Conservation (phyloP, 2,888 invertebrate genomes). For the Poecilobothrus nobilitatus region DNA sequence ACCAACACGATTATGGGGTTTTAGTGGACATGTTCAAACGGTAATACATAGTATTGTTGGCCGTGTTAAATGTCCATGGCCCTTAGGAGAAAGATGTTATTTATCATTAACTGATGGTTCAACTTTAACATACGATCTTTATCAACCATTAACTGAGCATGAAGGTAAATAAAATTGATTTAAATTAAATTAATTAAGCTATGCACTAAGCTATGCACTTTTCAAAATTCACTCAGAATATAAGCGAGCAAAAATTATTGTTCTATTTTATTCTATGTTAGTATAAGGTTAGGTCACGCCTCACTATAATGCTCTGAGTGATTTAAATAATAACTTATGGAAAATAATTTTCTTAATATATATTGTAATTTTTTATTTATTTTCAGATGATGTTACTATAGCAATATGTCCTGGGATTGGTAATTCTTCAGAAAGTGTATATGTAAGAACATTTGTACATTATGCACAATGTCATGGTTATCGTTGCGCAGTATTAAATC, state of each 20-base stretch:
- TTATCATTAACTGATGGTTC: slow-evolving; percentile 72
- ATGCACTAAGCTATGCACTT: not conserved
- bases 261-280: too few relatives aligned
- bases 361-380: slow-evolving; percentile 24
- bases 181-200: slow-evolving; percentile 12
- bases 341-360: too few relatives aligned
- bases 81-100: slow-evolving; percentile 73
- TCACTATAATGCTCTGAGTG: too few relatives aligned
- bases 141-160: slow-evolving; percentile 68
- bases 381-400: slow-evolving; percentile 73
- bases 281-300: too few relatives aligned
- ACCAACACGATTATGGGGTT: slow-evolving; percentile 88
- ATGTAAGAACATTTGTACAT: slow-evolving; percentile 87
- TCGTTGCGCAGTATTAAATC: slow-evolving; percentile 86
- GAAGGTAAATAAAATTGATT: slow-evolving; percentile 52
- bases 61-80: slow-evolving; percentile 80
- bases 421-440: slow-evolving; percentile 89
- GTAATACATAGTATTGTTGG: slow-evolving; percentile 83
- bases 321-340: too few relatives aligned
- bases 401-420: slow-evolving; percentile 89
- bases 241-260: slow-evolving; percentile 3
- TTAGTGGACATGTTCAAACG: slow-evolving; percentile 91
- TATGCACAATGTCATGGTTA: slow-evolving; percentile 87
- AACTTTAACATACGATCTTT: slow-evolving; percentile 85
- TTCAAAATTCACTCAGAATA: not conserved